A percentile compares a stretch with the other conserved stretches of the same genome.
These are phyloP conservation scores for Leptura quadrifasciata DNA, from an alignment of 2,888 invertebrate genomes.

Conservation along the genomic window DNA sequence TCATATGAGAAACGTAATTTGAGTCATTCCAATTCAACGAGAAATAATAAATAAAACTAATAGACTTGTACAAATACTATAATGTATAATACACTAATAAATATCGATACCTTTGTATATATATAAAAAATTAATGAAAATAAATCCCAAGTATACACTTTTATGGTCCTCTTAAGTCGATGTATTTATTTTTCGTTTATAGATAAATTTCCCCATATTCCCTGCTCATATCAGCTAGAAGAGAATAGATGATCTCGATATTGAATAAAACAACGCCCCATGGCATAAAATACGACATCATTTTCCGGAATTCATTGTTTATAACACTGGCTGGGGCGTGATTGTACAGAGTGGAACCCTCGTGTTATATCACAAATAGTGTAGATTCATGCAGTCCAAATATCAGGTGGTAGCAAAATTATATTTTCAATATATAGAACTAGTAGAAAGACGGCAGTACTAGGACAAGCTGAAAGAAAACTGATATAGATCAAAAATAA, in stretches of 20 bases:
- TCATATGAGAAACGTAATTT: no score
- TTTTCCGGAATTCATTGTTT: conserved; percentile 36
- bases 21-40: no score
- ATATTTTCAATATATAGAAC: no score
- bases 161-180: conserved; percentile 6
- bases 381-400: not conserved
- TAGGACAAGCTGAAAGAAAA: no score
- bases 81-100: no score
- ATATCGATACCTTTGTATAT: no score
- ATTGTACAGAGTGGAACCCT: not conserved
- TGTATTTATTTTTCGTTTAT: conserved; percentile 27
- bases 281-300: conserved; percentile 39
- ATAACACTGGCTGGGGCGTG: conserved; percentile 12
- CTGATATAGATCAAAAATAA: no score
- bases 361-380: not conserved
- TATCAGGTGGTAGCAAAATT: no score
- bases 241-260: conserved; percentile 38
- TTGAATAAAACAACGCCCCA: conserved; percentile 35
- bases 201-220: conserved; percentile 25
- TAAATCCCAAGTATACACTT: not conserved
- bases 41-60: no score
- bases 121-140: conserved; percentile 13
- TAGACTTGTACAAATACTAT: no score
- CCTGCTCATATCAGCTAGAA: conserved; percentile 11
- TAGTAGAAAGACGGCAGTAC: no score